Conservation (phyloP, 2,113 vertebrate genomes). For the Paramisgurnus dabryanus region DNA sequence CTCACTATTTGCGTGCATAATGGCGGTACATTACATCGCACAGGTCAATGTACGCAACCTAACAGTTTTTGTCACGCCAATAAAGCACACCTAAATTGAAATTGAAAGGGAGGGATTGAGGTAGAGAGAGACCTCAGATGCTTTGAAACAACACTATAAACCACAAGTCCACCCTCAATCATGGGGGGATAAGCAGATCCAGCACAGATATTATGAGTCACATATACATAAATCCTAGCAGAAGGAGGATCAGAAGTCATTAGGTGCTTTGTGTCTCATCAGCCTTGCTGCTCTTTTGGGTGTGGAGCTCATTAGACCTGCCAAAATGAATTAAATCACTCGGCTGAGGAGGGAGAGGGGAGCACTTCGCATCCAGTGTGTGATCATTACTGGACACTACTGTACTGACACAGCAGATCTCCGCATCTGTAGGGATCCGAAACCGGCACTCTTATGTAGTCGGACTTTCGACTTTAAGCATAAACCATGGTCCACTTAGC, state of each 20-base stretch:
- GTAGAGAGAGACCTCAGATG: neutral
- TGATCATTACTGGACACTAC: slow-evolving; percentile 34
- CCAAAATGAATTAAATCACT: slow-evolving; percentile 35
- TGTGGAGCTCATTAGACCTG: slow-evolving; percentile 40
- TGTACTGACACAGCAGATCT: slow-evolving; percentile 36
- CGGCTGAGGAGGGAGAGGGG: slow-evolving; percentile 33
- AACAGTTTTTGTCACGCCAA: no score
- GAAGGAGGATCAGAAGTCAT: slow-evolving; percentile 13
- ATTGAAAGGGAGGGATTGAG: neutral
- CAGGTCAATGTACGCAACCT: no score
- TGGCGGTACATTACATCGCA: no score
- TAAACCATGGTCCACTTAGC: no score
- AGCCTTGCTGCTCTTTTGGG: slow-evolving; percentile 27
- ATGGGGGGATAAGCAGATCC: slow-evolving; percentile 7
- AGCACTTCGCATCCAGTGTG: slow-evolving; percentile 17
- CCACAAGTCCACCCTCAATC: neutral
- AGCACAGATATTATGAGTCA: neutral
- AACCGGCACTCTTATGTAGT: neutral
- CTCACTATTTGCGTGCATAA: no score
- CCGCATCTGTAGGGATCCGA: slow-evolving; percentile 10
- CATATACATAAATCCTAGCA: slow-evolving; percentile 21
- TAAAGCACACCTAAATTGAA: no score
- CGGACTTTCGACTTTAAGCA: no score
- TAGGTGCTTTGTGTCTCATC: slow-evolving; percentile 41
- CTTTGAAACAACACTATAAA: slow-evolving; percentile 10